Conservation (phyloP, 2,888 invertebrate genomes). For the Macaria notata region DNA sequence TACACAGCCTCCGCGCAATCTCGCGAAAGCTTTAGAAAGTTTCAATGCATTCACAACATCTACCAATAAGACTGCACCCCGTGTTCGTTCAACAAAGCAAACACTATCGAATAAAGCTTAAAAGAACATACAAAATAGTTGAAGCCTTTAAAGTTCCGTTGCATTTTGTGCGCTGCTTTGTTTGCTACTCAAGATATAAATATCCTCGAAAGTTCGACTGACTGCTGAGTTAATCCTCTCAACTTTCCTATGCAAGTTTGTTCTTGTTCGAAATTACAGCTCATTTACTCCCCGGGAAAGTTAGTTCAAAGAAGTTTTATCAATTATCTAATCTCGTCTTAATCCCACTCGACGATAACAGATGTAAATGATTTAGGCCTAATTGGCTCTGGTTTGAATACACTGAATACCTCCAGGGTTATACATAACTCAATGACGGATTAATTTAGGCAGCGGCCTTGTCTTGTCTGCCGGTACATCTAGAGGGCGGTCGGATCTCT, state of each 20-base stretch:
- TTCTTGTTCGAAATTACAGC: not conserved
- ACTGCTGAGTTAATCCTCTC: too few species aligned
- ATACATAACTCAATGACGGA: slow-evolving; percentile 33
- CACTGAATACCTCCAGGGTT: slow-evolving; percentile 26
- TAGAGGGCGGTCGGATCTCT: slow-evolving; percentile 23
- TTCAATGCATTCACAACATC: slow-evolving; percentile 30
- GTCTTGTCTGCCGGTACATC: slow-evolving; percentile 24
- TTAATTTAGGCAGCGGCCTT: slow-evolving; percentile 28
- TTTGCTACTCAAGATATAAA: not conserved
- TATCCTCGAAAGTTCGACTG: too few species aligned
- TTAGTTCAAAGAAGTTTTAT: slow-evolving; percentile 11
- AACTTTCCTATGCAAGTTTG: too few species aligned
- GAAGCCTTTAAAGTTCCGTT: slow-evolving; percentile 21
- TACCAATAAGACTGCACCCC: slow-evolving; percentile 25
- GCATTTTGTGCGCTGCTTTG: not conserved
- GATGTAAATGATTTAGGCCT: slow-evolving; percentile 31
- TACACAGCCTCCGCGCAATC: slow-evolving; percentile 19
- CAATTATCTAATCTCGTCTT: slow-evolving; percentile 17
- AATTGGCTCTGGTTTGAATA: slow-evolving; percentile 31
- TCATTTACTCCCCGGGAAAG: not conserved
- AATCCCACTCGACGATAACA: slow-evolving; percentile 23
- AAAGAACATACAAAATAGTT: slow-evolving; percentile 29
- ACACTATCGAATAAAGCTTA: slow-evolving; percentile 33
- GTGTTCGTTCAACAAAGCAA: slow-evolving; percentile 29
- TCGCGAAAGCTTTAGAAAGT: slow-evolving; percentile 30